Conservation (phyloP, 2,797 vertebrate species). For the Aselliscus stoliczkanus region DNA sequence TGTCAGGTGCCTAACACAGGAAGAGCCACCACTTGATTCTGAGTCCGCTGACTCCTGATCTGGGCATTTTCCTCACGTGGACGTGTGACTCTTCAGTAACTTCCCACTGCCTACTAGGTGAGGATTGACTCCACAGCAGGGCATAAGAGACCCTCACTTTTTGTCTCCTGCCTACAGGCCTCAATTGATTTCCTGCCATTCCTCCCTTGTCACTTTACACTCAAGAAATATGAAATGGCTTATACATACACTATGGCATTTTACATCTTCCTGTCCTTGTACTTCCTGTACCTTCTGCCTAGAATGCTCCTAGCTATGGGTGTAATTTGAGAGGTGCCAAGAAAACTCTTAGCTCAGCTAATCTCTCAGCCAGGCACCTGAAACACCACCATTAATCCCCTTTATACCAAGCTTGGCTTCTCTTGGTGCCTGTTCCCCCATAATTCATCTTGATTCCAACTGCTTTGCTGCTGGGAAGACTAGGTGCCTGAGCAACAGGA, state of each 20-base stretch:
- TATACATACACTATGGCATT: rapidly evolving
- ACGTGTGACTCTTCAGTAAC: background rate
- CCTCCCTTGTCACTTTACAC: background rate
- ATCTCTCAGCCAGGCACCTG: background rate
- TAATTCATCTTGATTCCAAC: background rate
- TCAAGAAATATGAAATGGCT: background rate
- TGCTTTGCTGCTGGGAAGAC: background rate
- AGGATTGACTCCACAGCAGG: too few relatives aligned
- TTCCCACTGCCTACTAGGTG: background rate
- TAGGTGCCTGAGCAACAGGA: background rate
- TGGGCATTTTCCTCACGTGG: rapidly evolving
- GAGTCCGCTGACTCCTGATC: background rate
- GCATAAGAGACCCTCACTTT: background rate
- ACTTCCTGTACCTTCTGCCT: background rate
- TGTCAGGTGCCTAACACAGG: background rate
- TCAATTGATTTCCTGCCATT: background rate
- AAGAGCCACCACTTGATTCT: background rate
- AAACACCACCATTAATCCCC: background rate
- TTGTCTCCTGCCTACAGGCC: background rate
- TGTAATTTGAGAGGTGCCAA: background rate
- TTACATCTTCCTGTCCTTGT: background rate
- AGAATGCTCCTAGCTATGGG: background rate
- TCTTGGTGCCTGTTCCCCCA: background rate
- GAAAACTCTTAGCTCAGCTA: background rate
- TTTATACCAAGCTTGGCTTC: background rate